Conservation (phyloP, 2,888 invertebrate species). For the Brenthis ino region DNA sequence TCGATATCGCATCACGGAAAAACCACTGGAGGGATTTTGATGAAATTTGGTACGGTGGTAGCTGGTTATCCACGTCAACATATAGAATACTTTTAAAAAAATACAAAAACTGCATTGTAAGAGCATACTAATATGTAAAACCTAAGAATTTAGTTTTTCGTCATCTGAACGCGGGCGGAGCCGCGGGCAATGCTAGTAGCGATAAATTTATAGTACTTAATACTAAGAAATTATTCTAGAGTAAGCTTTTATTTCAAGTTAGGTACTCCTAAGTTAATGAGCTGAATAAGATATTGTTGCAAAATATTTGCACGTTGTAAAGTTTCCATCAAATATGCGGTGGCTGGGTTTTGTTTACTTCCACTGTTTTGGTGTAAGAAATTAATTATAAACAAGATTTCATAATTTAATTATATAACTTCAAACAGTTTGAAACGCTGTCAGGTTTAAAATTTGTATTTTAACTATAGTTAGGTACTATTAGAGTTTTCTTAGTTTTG, state of each 20-base stretch:
- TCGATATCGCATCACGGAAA: no score
- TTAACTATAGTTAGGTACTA: not conserved
- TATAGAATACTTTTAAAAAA: no score
- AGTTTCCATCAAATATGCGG: conserved; percentile 21
- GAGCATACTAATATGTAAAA: no score
- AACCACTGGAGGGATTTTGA: no score
- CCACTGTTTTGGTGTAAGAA: conserved; percentile 20
- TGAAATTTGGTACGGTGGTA: no score
- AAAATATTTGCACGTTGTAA: conserved; percentile 21
- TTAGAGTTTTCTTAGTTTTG: no score
- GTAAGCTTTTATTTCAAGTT: conserved; percentile 17
- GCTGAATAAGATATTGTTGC: conserved; percentile 19
- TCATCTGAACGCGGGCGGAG: no score
- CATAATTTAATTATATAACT: conserved; percentile 8
- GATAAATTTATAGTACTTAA: not conserved
- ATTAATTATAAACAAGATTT: conserved; percentile 20
- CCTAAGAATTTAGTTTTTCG: no score
- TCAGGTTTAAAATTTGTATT: conserved; percentile 5
- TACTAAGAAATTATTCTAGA: not conserved
- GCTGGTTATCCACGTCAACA: no score
- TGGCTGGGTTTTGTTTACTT: conserved; percentile 14
- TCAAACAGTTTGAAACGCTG: not conserved
- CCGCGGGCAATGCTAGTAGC: no score
- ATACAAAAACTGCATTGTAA: no score
- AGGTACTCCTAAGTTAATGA: not conserved